These are phyloP conservation scores for Lathamus discolor DNA, from an alignment of 2,113 vertebrate genomes.

Conservation along the genomic window DNA sequence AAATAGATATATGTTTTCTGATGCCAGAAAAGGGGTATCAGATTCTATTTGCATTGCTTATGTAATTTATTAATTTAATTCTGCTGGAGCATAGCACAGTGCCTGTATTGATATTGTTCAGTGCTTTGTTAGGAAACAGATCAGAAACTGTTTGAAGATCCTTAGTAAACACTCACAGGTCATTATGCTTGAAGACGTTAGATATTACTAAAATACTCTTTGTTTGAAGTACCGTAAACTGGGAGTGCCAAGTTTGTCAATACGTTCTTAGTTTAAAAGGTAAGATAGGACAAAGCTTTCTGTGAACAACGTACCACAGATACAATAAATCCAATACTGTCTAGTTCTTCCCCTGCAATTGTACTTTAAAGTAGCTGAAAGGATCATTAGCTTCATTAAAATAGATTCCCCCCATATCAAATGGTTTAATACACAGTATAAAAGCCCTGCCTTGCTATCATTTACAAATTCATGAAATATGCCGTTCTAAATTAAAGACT, in stretches of 20 bases:
- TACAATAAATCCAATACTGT: neutral
- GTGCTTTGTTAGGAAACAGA: conserved; percentile 46
- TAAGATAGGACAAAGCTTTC: neutral
- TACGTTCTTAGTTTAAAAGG: neutral
- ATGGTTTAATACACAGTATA: conserved; percentile 53
- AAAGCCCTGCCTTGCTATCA: conserved; percentile 36
- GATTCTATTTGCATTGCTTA: conserved; percentile 65
- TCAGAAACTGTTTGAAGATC: conserved; percentile 59
- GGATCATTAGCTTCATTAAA: neutral
- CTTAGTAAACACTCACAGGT: conserved; percentile 30
- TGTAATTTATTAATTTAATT: conserved; percentile 70
- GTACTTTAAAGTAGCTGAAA: neutral
- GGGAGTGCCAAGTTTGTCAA: neutral
- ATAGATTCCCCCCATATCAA: neutral
- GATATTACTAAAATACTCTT: conserved; percentile 35
- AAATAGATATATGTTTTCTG: conserved; percentile 71
- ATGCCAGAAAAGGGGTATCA: conserved; percentile 19
- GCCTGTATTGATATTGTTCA: conserved; percentile 56
- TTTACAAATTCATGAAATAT: conserved; percentile 31
- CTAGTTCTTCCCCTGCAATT: neutral
- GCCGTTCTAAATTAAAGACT: conserved; percentile 39
- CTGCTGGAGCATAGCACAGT: conserved; percentile 10
- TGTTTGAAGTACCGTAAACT: neutral
- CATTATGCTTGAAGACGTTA: conserved; percentile 56
- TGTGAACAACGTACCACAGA: neutral